A percentile compares a stretch with the other conserved stretches of the same genome.
phyloP scores from a whole-genome alignment of 2,113 vertebrate species.

The Cavia porcellus region DNA sequence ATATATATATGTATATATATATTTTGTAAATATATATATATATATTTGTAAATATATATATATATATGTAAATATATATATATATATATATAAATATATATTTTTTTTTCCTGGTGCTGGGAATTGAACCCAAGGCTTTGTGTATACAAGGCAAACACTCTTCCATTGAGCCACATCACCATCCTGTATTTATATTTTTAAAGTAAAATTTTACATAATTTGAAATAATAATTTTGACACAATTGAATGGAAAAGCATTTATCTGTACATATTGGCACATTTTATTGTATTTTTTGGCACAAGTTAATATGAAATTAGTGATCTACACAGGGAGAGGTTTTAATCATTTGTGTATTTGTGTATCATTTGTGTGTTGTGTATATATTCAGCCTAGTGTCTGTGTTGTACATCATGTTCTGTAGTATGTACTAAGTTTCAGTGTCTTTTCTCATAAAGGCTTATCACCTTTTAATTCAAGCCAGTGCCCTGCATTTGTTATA shows the following conservation, averaged over 20 bases:
- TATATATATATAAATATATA: neutral
- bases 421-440: conserved; percentile 48
- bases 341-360: conserved; percentile 15
- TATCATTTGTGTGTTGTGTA: neutral
- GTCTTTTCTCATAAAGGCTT: neutral
- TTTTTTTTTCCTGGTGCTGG: neutral
- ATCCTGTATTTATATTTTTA: neutral
- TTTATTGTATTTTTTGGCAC: neutral
- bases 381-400: neutral
- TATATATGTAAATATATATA: no score
- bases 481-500: conserved; percentile 15
- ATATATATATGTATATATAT: no score
- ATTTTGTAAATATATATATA: no score
- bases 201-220: conserved; percentile 2
- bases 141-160: neutral
- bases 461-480: conserved; percentile 5
- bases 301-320: neutral
- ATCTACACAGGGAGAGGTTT: neutral
- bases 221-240: conserved; percentile 49
- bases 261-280: neutral
- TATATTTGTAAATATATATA: no score
- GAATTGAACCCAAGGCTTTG: neutral
- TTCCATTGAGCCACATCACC: neutral
- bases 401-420: neutral
- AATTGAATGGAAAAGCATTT: neutral